Evolutionary conservation across 1,140 invertebrate genomes (phyloP).

Genomic region (Bombus breviceps): DNA sequence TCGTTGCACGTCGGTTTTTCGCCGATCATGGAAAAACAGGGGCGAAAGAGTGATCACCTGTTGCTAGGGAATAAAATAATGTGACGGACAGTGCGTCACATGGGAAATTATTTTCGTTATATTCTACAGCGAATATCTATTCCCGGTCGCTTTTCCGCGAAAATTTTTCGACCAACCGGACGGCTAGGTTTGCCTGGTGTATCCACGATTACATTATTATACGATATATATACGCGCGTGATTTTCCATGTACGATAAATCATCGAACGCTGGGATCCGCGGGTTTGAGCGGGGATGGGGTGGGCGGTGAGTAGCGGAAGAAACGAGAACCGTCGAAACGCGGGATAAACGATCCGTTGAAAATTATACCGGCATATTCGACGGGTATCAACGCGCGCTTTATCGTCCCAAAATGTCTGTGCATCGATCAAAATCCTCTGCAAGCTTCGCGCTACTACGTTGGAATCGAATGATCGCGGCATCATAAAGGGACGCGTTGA

Average conservation of each 20-base stretch:
- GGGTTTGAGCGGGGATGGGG: not conserved
- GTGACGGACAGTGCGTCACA: slow-evolving; percentile 38
- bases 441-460: not conserved
- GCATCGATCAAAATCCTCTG: slow-evolving; percentile 46
- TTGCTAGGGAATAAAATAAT: slow-evolving; percentile 60
- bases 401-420: slow-evolving; percentile 36
- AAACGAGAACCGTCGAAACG: slow-evolving; percentile 42
- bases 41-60: slow-evolving; percentile 53
- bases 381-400: slow-evolving; percentile 42
- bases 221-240: slow-evolving; percentile 15
- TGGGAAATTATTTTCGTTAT: slow-evolving; percentile 56
- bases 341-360: slow-evolving; percentile 46
- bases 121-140: not conserved
- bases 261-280: not conserved
- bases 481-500: not conserved
- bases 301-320: not conserved
- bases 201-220: slow-evolving; percentile 41
- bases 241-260: slow-evolving; percentile 47
- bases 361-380: slow-evolving; percentile 55
- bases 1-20: slow-evolving; percentile 23
- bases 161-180: slow-evolving; percentile 32
- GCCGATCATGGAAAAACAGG: slow-evolving; percentile 31
- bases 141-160: not conserved
- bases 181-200: not conserved
- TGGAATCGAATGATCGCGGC: slow-evolving; percentile 21